These are phyloP conservation scores for Karalla daura DNA, from an alignment of 2,797 vertebrate species.

Conservation along the genomic window DNA sequence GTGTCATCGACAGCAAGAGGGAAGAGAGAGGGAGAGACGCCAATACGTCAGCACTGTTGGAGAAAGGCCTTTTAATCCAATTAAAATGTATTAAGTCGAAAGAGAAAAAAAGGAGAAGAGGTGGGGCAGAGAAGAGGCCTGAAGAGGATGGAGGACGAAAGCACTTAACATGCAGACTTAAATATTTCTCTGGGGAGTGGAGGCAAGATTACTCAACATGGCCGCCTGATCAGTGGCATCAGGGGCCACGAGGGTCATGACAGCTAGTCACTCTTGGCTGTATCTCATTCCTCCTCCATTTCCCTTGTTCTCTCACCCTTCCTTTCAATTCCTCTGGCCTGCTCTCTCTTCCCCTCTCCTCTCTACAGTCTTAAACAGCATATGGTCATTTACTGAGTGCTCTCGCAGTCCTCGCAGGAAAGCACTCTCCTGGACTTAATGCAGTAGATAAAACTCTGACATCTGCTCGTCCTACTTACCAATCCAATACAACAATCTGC, in stretches of 20 bases:
- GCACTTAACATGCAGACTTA: conserved; percentile 22
- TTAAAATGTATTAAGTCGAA: conserved; percentile 5
- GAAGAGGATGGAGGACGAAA: conserved; percentile 11
- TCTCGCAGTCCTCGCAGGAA: conserved; percentile 64
- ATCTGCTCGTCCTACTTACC: conserved; percentile 83
- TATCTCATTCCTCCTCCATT: conserved; percentile 22
- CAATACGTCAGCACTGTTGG: conserved; percentile 3
- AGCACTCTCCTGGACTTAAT: conserved; percentile 78
- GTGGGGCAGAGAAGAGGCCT: not conserved
- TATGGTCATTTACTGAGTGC: conserved; percentile 62
- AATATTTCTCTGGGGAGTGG: conserved; percentile 39
- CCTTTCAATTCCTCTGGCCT: conserved; percentile 1
- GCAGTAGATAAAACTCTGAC: conserved; percentile 79
- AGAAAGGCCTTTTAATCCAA: conserved; percentile 9
- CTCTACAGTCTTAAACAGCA: conserved; percentile 52
- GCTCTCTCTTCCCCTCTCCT: conserved; percentile 10
- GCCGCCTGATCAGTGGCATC: conserved; percentile 48
- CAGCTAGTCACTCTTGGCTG: conserved; percentile 27
- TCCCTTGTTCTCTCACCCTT: conserved; percentile 21
- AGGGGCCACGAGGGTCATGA: conserved; percentile 23
- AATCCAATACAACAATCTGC: conserved; percentile 66
- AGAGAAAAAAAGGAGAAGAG: conserved; percentile 2
- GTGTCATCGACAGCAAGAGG: not conserved
- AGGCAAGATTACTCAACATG: conserved; percentile 40
- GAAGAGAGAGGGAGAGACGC: conserved; percentile 3